A percentile compares a stretch with the other conserved stretches of the same genome.
phyloP scores from a whole-genome alignment of 2,888 invertebrate species.

The Bellardia bayeri region DNA sequence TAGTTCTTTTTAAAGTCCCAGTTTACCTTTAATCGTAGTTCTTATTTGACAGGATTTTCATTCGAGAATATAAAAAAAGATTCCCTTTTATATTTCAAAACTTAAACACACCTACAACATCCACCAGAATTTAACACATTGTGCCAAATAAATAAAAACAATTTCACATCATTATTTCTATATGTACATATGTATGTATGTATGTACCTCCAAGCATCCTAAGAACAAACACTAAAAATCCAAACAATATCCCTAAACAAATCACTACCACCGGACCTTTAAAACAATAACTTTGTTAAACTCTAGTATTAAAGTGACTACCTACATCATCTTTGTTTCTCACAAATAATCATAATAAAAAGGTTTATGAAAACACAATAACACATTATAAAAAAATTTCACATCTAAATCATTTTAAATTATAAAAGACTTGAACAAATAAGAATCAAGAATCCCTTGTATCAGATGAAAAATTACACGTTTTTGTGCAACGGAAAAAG shows the following conservation, averaged over 20 bases:
- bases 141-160: not conserved
- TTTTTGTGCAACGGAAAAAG: conserved; percentile 39
- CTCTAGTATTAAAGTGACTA: not conserved
- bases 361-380: conserved; percentile 34
- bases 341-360: not conserved
- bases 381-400: conserved; percentile 38
- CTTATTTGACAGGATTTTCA: no score
- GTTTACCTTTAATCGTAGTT: no score
- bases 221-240: not conserved
- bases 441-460: conserved; percentile 38
- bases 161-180: not conserved
- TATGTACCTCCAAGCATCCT: not conserved
- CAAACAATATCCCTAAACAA: not conserved
- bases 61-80: no score
- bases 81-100: no score
- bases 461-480: conserved; percentile 54
- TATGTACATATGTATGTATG: no score
- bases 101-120: not conserved
- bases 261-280: not conserved
- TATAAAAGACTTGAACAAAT: not conserved
- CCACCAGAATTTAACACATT: not conserved
- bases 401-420: conserved; percentile 31
- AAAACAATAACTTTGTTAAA: conserved; percentile 17
- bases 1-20: no score
- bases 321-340: not conserved